phyloP scores from a whole-genome alignment of 2,113 vertebrate genomes.

The Passer montanus region DNA sequence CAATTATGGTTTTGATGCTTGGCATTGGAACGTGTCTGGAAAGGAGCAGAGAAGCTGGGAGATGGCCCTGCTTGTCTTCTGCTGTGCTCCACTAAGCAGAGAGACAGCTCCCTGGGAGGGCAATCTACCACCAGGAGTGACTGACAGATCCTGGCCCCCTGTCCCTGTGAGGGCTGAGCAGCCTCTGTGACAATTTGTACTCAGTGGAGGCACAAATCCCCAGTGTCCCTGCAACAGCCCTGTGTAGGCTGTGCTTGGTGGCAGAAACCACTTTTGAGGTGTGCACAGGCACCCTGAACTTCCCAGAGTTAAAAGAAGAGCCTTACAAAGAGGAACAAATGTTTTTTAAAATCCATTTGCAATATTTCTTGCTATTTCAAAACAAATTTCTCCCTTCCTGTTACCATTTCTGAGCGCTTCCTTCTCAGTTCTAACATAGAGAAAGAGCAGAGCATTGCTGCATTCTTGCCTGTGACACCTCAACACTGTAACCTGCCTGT shows the following conservation, averaged over 20 bases:
- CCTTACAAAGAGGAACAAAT: not conserved
- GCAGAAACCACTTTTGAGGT: not conserved
- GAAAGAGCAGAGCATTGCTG: not conserved
- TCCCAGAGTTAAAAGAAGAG: not conserved
- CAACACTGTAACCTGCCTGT: not conserved
- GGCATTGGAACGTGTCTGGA: not conserved
- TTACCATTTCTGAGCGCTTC: not conserved
- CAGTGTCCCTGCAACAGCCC: not conserved
- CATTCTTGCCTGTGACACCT: not conserved
- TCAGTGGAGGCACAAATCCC: not conserved
- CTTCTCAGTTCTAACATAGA: not conserved
- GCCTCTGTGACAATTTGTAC: not conserved
- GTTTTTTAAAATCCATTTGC: not conserved
- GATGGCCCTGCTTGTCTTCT: not conserved
- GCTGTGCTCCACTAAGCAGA: not conserved
- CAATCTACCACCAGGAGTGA: not conserved
- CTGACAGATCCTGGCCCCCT: not conserved
- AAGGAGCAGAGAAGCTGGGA: conserved; percentile 18
- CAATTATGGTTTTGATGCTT: not conserved
- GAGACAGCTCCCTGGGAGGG: not conserved
- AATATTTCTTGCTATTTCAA: not conserved
- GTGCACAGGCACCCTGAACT: not conserved
- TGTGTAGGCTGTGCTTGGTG: not conserved
- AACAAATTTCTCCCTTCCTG: not conserved
- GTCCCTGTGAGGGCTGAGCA: not conserved